Evolutionary conservation across 1,140 invertebrate species (phyloP), one percentile per base, ranked within the genome.

Genomic region (Doryteuthis pealeii): DNA sequence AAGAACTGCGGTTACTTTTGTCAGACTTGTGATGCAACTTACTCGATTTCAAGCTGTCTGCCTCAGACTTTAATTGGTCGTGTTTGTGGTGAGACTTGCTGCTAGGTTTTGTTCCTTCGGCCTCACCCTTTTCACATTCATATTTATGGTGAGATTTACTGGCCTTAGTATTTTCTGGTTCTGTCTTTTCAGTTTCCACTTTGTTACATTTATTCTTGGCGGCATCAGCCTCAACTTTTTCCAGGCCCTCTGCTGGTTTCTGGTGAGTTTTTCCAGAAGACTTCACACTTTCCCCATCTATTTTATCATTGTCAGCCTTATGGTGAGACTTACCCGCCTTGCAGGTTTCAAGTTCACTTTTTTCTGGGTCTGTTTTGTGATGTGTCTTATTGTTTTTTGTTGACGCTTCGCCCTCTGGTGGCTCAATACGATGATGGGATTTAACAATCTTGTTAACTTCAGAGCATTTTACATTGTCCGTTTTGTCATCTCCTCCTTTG

Each of bases 101-200:
- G 43, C 74, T 68, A 26, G 73, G 6, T 35, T 68, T 71, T 22
- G 66, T 68, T 26, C 40, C 75, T 45, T 78, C 72, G 54, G 75
- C 78, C 28, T 67, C 66, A 0, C 31, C 30, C 6, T 31, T 71
- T 18, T 70, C 69, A 71, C 69, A 68, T 71, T 71, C 71, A 71
- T 35, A 62, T 68, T 73, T 73, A 54, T 35, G 75, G 40, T 78
- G 66, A 14, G 66, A 68, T 8, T 68, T 68, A 68, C 66, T 68
- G 4, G 66, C 5, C 22, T 68, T 68, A 18, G 8, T 12, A 30
- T 77, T 76, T 45, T 75, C 76, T 32, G 68, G 78, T 73, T 77
- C 89, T 78, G 54, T 83, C 79, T 71, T 78, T 78, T 85, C 82
- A 71, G 87, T 86, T n/a, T 79, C 79, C n/a, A 43, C 62, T 67